phyloP scores from a whole-genome alignment of 2,888 invertebrate species.

The Clistopyga incitator region DNA sequence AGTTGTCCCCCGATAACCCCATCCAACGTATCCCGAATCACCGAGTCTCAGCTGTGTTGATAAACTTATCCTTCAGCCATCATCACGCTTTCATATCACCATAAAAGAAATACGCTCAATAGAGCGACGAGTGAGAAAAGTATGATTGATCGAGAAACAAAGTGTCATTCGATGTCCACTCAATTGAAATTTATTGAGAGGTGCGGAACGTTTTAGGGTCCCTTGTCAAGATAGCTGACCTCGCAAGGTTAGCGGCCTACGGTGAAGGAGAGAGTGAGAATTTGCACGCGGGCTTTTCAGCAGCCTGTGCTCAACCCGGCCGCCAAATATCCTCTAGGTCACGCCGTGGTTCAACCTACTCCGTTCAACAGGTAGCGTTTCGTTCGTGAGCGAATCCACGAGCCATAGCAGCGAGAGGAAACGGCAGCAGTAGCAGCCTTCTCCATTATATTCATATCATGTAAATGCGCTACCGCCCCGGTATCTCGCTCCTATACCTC shows the following conservation, averaged over 20 bases:
- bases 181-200: constrained; percentile 12
- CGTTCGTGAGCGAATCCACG: constrained; percentile 73
- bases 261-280: constrained; percentile 16
- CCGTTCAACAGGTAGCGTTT: constrained; percentile 83
- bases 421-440: constrained; percentile 69
- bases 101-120: background rate
- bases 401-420: constrained; percentile 38
- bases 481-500: constrained; percentile 48
- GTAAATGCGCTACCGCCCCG: constrained; percentile 80
- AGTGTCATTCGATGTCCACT: background rate
- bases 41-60: background rate
- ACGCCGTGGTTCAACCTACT: constrained; percentile 78
- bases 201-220: background rate
- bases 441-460: constrained; percentile 84
- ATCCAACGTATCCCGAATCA: background rate
- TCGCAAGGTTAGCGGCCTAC: background rate
- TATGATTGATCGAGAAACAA: constrained; percentile 7
- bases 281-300: background rate
- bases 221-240: constrained; percentile 4
- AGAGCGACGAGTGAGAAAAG: background rate
- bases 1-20: background rate
- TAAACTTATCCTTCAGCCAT: background rate
- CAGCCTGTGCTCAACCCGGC: constrained; percentile 30
- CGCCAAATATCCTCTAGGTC: constrained; percentile 78
- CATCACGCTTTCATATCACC: background rate